Conservation (phyloP, 2,888 invertebrate genomes). For the Neelides folsomi region DNA sequence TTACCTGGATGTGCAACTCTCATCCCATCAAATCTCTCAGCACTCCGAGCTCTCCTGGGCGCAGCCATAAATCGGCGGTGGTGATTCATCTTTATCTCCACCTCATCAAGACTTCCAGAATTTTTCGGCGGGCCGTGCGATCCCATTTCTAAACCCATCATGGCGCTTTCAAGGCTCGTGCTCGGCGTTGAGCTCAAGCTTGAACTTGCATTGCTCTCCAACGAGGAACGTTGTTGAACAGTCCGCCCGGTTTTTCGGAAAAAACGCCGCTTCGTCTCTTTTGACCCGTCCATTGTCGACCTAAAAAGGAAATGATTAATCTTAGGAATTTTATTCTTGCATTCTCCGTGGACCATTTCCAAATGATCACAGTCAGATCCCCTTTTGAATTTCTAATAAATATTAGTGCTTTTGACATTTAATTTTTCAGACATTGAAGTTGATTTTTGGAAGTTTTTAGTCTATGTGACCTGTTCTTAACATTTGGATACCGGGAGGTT, state of each 20-base stretch:
- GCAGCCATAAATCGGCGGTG: constrained; percentile 27
- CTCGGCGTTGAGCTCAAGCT: neutral
- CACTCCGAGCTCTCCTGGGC: constrained; percentile 32
- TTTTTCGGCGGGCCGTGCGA: neutral
- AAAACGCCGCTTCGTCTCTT: constrained; percentile 15
- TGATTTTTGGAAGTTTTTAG: too few species aligned
- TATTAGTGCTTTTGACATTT: too few species aligned
- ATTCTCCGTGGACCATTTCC: too few species aligned
- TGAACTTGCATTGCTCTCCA: constrained; percentile 2
- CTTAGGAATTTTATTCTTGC: too few species aligned
- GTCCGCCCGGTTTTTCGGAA: constrained; percentile 11
- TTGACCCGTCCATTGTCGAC: constrained; percentile 3
- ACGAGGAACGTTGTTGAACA: neutral
- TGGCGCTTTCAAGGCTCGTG: constrained; percentile 6
- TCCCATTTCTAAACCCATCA: too few species aligned
- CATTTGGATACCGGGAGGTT: too few species aligned
- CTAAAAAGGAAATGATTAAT: too few species aligned
- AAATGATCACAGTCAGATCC: too few species aligned
- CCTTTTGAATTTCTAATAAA: too few species aligned
- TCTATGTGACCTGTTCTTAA: too few species aligned
- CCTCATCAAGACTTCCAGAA: constrained; percentile 28
- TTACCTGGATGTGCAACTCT: constrained; percentile 31
- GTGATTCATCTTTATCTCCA: constrained; percentile 23
- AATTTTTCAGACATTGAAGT: too few species aligned
- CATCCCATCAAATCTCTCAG: constrained; percentile 35